Percentiles rank a stretch among this genome's conserved stretches.
These are phyloP conservation scores for Lycodopsis pacificus DNA, from an alignment of 2,797 vertebrate genomes.

Conservation along the genomic window DNA sequence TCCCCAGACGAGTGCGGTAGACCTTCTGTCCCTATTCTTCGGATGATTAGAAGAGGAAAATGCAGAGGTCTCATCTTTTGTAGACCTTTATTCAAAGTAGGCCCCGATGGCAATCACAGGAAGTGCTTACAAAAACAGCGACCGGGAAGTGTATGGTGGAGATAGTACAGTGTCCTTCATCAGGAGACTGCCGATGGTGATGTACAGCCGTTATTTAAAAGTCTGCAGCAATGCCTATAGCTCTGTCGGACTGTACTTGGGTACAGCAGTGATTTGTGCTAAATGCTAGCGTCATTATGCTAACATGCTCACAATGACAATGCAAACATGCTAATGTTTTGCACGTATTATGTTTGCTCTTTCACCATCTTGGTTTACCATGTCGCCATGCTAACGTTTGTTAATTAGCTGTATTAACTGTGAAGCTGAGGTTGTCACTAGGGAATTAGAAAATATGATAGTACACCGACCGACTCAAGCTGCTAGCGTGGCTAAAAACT, in stretches of 20 bases:
- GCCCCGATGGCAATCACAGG: slow-evolving; percentile 57
- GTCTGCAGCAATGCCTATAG: neutral
- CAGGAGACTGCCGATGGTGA: neutral
- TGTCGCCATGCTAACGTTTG: neutral
- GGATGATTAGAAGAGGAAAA: slow-evolving; percentile 61
- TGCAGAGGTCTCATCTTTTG: slow-evolving; percentile 50
- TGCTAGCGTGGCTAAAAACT: neutral
- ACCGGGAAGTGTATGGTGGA: slow-evolving; percentile 3
- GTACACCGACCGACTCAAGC: neutral
- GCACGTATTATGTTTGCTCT: neutral
- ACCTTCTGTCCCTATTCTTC: slow-evolving; percentile 60
- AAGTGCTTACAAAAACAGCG: slow-evolving; percentile 54
- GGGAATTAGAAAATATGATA: neutral
- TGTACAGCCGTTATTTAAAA: neutral
- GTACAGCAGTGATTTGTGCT: neutral
- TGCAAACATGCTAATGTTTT: neutral
- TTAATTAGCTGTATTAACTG: neutral
- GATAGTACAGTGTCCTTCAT: slow-evolving; percentile 20
- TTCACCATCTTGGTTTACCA: neutral
- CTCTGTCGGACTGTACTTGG: neutral
- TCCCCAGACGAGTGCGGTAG: slow-evolving; percentile 51
- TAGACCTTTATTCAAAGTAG: slow-evolving; percentile 65
- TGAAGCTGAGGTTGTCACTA: too few relatives aligned
- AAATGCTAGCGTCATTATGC: neutral
- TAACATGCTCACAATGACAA: neutral